Percentiles rank a stretch among this genome's conserved stretches.
These are phyloP conservation scores for Sebastolobus alascanus DNA, from an alignment of 2,797 vertebrate genomes.

Conservation along the genomic window DNA sequence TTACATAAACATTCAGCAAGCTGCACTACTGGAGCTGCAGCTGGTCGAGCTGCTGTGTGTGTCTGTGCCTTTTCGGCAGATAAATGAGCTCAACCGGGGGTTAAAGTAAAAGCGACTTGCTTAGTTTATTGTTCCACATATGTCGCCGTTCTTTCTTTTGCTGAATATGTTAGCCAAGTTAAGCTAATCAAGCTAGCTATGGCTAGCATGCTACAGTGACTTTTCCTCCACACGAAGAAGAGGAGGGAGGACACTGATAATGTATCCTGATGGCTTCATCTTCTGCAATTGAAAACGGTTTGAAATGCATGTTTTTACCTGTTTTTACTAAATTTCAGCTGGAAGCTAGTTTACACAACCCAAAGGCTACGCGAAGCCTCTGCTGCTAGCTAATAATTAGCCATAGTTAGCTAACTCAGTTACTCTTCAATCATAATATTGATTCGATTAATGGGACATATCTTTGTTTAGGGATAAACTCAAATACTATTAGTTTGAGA, in stretches of 20 bases:
- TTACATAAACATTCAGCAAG: conserved; percentile 50
- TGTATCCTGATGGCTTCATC: conserved; percentile 64
- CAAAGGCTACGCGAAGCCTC: not conserved
- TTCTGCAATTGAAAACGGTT: conserved; percentile 58
- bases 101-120: not conserved
- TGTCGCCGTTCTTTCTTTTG: not conserved
- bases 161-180: conserved; percentile 11
- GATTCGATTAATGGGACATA: not conserved
- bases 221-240: conserved; percentile 9
- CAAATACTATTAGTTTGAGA: not conserved
- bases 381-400: not conserved
- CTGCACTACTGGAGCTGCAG: not conserved
- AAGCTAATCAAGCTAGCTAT: conserved; percentile 44
- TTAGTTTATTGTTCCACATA: not conserved
- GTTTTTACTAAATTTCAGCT: not conserved
- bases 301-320: not conserved
- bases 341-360: not conserved
- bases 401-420: not conserved
- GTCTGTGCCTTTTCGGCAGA: not conserved
- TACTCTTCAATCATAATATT: not conserved
- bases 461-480: not conserved
- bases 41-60: not conserved
- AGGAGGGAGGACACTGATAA: not conserved
- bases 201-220: conserved; percentile 41
- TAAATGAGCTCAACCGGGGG: no score